Conservation (phyloP, 2,888 invertebrate species). For the Scaptomyza reducta region DNA sequence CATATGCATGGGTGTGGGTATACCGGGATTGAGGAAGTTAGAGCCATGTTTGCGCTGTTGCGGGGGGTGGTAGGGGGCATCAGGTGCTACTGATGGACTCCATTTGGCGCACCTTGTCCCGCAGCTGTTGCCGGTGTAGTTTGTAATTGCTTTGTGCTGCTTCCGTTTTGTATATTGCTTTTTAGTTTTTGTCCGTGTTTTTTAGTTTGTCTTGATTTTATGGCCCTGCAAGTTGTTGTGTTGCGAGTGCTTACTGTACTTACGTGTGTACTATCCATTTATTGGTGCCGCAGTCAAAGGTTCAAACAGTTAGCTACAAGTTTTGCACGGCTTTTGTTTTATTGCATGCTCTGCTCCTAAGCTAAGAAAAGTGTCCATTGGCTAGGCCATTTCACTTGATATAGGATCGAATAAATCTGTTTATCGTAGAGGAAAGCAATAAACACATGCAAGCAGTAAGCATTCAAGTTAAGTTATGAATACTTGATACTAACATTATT, state of each 20-base stretch:
- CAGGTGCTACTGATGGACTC: constrained; percentile 21
- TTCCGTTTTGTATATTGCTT: constrained; percentile 26
- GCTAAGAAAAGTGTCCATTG: neutral
- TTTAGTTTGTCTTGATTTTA: constrained; percentile 63
- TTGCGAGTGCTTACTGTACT: constrained; percentile 29
- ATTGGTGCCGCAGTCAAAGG: constrained; percentile 8
- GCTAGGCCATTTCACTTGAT: too few species aligned
- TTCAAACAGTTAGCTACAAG: constrained; percentile 53
- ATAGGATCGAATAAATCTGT: too few species aligned
- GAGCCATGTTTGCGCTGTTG: neutral
- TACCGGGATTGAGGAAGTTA: neutral
- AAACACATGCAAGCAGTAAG: too few species aligned
- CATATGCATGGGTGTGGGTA: constrained; percentile 53
- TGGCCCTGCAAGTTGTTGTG: constrained; percentile 61
- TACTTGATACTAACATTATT: too few species aligned
- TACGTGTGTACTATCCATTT: constrained; percentile 3
- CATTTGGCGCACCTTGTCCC: neutral
- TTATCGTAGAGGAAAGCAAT: too few species aligned
- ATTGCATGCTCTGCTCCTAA: neutral
- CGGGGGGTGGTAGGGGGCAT: neutral
- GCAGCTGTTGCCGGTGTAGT: constrained; percentile 68
- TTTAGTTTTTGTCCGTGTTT: constrained; percentile 10
- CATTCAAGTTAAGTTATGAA: too few species aligned
- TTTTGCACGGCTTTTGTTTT: constrained; percentile 31
- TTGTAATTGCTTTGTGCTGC: constrained; percentile 70